Conservation (phyloP, 2,797 vertebrate genomes). For the Pangasius djambal region DNA sequence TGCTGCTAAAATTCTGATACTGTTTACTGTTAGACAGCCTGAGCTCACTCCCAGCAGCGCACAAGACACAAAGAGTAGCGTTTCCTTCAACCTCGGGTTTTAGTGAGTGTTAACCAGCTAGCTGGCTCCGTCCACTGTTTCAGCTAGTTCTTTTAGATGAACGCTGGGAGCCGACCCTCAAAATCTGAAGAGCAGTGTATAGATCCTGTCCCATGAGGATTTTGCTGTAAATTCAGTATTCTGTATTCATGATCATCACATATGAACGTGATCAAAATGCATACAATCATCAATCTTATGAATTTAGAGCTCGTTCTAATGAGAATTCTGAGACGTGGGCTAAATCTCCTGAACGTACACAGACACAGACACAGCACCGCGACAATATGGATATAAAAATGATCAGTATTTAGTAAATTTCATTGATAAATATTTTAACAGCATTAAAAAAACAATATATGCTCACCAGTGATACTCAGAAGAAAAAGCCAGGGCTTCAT, state of each 20-base stretch:
- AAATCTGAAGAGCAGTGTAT: too few relatives aligned
- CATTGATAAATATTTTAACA: neutral
- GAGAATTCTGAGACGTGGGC: neutral
- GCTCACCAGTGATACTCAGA: slow-evolving; percentile 7
- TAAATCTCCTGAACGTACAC: neutral
- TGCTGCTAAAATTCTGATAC: neutral
- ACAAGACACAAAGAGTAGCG: neutral
- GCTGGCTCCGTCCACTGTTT: too few relatives aligned
- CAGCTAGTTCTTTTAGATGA: too few relatives aligned
- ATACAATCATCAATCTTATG: neutral
- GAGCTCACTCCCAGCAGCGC: neutral
- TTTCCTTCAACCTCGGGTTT: neutral
- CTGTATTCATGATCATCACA: neutral
- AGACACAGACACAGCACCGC: neutral
- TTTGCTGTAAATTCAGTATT: neutral
- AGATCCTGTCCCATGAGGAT: neutral
- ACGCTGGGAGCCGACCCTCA: too few relatives aligned
- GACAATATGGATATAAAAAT: neutral
- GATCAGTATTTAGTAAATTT: neutral
- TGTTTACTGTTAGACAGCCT: neutral
- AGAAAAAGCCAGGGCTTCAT: neutral
- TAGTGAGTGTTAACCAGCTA: too few relatives aligned
- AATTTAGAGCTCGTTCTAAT: neutral
- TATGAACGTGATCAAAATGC: neutral
- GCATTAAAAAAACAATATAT: neutral